phyloP scores from a whole-genome alignment of 2,888 invertebrate genomes.

The Creontiades dilutus region DNA sequence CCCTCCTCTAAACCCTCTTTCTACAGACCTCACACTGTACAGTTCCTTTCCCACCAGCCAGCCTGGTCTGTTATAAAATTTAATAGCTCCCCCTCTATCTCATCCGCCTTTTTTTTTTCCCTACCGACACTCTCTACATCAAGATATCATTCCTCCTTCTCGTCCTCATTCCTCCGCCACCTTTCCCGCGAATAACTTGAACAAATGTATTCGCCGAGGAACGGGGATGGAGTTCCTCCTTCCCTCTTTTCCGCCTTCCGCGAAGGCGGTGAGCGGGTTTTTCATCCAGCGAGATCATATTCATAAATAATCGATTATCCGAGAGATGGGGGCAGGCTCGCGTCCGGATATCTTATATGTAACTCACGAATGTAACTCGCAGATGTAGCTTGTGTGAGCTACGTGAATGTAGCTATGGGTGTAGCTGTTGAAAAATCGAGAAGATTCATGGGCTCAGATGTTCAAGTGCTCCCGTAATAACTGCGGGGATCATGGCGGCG shows the following conservation, averaged over 20 bases:
- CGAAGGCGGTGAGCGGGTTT: constrained; percentile 3
- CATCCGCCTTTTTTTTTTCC: not conserved
- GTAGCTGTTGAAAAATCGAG: no score
- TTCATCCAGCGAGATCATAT: constrained; percentile 38
- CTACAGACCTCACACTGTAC: not conserved
- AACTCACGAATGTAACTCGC: no score
- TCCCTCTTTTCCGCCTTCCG: not conserved
- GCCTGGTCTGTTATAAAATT: constrained; percentile 69
- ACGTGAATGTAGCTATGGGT: no score
- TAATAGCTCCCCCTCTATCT: constrained; percentile 47
- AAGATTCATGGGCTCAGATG: no score
- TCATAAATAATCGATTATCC: constrained; percentile 46
- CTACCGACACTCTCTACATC: constrained; percentile 43
- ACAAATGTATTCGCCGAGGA: constrained; percentile 47
- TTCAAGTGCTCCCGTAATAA: no score
- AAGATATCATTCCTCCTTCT: constrained; percentile 45
- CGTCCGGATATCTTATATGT: no score
- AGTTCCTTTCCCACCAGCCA: constrained; percentile 3
- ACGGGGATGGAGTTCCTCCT: constrained; percentile 13
- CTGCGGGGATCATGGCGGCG: no score
- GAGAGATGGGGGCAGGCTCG: no score
- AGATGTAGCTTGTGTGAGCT: no score
- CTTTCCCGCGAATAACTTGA: constrained; percentile 30
- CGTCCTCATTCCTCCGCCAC: not conserved
- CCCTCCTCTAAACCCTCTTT: not conserved